These are phyloP conservation scores for Drosophila baimaii DNA, from an alignment of 1,140 invertebrate genomes.

Conservation along the genomic window DNA sequence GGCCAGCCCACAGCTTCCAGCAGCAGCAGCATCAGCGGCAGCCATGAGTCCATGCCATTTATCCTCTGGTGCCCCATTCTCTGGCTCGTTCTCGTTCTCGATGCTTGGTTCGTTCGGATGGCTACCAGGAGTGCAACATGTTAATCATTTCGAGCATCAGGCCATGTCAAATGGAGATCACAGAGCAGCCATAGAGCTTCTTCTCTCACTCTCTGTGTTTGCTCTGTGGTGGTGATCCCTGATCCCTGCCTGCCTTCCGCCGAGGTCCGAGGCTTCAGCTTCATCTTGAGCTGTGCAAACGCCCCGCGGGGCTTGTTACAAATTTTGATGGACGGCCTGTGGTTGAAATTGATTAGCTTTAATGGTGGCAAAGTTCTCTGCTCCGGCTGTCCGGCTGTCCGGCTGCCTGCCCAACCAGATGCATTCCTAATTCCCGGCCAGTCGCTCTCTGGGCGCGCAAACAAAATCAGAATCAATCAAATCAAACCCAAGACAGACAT, in stretches of 20 bases:
- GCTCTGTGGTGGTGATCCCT: conserved; percentile 22
- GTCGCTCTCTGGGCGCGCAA: conserved; percentile 7
- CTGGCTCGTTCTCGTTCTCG: neutral
- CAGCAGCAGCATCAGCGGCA: neutral
- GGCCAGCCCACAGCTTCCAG: conserved; percentile 32
- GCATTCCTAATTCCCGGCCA: too few species aligned
- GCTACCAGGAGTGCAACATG: conserved; percentile 60
- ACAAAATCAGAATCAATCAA: conserved; percentile 60
- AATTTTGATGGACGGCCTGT: conserved; percentile 75
- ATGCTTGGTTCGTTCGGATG: neutral
- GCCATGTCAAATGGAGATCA: conserved; percentile 59
- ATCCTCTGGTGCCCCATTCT: conserved; percentile 16
- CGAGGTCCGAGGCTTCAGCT: neutral
- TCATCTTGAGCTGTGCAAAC: conserved; percentile 38
- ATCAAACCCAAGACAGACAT: conserved; percentile 53
- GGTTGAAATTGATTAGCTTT: conserved; percentile 80
- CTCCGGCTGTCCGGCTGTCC: conserved; percentile 11
- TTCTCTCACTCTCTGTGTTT: conserved; percentile 32
- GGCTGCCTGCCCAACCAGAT: too few species aligned
- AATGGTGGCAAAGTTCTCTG: conserved; percentile 71
- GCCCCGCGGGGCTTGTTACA: conserved; percentile 77
- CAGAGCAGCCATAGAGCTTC: conserved; percentile 15
- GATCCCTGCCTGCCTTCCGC: neutral
- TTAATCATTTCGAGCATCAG: conserved; percentile 78
- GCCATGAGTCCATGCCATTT: conserved; percentile 11